Base-by-base conservation (phyloP, 2,888 invertebrate genomes). In the Drosophila putrida region DNA sequence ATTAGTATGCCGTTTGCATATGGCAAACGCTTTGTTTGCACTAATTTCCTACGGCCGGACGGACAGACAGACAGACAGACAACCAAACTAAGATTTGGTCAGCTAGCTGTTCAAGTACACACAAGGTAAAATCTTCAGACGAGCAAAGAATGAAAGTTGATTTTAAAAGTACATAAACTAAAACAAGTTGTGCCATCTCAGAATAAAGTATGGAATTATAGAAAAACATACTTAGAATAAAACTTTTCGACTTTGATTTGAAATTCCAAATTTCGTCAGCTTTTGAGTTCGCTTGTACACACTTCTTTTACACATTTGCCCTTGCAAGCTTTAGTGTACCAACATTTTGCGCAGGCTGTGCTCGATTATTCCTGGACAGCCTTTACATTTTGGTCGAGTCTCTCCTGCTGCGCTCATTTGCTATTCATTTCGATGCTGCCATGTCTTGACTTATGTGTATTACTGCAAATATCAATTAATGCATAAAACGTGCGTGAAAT, bases 401-500 rank as follows among this genome's bases (percentile, higher is more conserved):
- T 73, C 74, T 74, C 82, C 65, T 70, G 70, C 70, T 58, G 71
- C 33, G 61, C 71, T 73, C 77, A 76, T 71, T 79, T 79, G 61
- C 76, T 67, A 79, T 79, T 79, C 78, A 79, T 79, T 79, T 70
- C 73, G 70, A 49, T 63, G 47, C 67, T 69, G 77, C 50, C 74
- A 66, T 54, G 70, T 43, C 78, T 67, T 89, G 89, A 88, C 90
- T 90, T 88, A 84, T 84, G 82, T 71, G 87, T 87, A 90, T 86
- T 90, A 80, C 78, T 80, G 75, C 87, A 88, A 87, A 90, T 90
- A 87, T 90, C 82, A 90, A 87, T 89, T 89, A 89, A 89, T 90
- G 80, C 85, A 63, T 43, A 54, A 71, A 73, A 88, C 88, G 88
- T 89, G 90, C 82, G 71, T 75, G 62, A 90, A 87, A 90, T 89